Conservation (phyloP, 2,113 vertebrate species). For the Pluvianellus socialis region DNA sequence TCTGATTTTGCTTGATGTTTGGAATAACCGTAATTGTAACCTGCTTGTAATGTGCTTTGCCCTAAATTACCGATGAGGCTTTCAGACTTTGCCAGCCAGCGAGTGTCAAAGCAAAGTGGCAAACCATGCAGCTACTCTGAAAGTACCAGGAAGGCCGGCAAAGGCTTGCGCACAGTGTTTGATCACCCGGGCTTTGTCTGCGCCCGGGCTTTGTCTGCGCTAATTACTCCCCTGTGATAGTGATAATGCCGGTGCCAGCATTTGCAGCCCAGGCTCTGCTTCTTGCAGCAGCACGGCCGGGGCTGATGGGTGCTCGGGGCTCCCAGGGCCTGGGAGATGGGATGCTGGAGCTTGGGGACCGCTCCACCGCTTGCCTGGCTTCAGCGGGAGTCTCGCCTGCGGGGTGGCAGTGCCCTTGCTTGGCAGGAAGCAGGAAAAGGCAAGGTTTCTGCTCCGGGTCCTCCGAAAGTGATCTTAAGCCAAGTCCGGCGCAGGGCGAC, state of each 20-base stretch:
- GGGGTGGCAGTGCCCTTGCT: background rate
- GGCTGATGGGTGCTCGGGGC: background rate
- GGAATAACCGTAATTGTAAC: conserved; percentile 37
- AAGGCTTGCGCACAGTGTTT: background rate
- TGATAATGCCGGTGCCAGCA: background rate
- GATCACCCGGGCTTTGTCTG: background rate
- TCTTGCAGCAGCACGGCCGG: background rate
- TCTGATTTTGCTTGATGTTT: conserved; percentile 47
- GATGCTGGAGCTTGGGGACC: background rate
- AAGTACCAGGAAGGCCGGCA: fast-evolving
- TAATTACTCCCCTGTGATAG: background rate
- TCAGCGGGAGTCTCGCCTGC: background rate
- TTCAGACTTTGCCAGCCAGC: background rate
- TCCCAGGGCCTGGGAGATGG: background rate
- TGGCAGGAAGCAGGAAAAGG: background rate
- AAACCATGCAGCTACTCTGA: background rate
- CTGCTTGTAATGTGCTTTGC: conserved; percentile 55
- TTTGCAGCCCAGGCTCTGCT: background rate
- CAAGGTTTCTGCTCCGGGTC: background rate
- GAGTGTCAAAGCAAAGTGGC: conserved; percentile 25
- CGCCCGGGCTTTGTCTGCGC: fast-evolving
- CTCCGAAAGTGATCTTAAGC: background rate
- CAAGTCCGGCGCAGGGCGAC: background rate
- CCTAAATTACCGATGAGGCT: conserved; percentile 17
- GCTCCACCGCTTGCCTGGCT: background rate